These are phyloP conservation scores for Hyppa rectilinea DNA, from an alignment of 2,888 invertebrate genomes.

Conservation along the genomic window DNA sequence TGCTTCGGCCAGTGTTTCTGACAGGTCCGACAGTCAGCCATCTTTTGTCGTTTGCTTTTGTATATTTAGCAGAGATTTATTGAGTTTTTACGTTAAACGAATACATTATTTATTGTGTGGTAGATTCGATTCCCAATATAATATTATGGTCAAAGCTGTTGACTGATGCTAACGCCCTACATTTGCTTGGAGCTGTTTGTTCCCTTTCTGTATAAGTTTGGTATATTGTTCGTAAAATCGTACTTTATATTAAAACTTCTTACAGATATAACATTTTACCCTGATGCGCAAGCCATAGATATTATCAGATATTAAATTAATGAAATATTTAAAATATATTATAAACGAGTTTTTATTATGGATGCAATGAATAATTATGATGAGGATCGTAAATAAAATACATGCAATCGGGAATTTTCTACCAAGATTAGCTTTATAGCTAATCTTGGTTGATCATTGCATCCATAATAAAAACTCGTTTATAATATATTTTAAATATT, in stretches of 20 bases:
- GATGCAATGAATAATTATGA: neutral
- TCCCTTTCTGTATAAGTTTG: neutral
- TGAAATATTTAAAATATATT: neutral
- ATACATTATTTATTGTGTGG: constrained; percentile 32
- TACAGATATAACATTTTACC: too few species aligned
- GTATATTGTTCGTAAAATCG: neutral
- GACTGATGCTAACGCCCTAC: neutral
- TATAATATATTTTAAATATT: neutral
- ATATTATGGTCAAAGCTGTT: constrained; percentile 2
- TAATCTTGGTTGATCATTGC: too few species aligned
- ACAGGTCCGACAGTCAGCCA: constrained; percentile 43
- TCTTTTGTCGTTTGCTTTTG: constrained; percentile 57
- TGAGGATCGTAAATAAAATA: constrained; percentile 3
- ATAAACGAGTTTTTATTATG: constrained; percentile 2
- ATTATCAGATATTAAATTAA: neutral
- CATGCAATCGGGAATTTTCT: neutral
- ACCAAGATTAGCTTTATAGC: neutral
- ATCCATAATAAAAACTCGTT: neutral
- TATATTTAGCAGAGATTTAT: constrained; percentile 52
- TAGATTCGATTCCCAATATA: constrained; percentile 14
- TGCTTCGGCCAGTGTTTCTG: constrained; percentile 54
- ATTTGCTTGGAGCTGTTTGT: neutral
- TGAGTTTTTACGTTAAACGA: constrained; percentile 41
- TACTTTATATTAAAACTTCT: neutral
- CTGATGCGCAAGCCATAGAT: neutral